Evolutionary conservation across 35 echinoderm and acorn worm species (phyloP), one percentile per base, ranked within the genome.

Genomic region (Patiria miniata): DNA sequence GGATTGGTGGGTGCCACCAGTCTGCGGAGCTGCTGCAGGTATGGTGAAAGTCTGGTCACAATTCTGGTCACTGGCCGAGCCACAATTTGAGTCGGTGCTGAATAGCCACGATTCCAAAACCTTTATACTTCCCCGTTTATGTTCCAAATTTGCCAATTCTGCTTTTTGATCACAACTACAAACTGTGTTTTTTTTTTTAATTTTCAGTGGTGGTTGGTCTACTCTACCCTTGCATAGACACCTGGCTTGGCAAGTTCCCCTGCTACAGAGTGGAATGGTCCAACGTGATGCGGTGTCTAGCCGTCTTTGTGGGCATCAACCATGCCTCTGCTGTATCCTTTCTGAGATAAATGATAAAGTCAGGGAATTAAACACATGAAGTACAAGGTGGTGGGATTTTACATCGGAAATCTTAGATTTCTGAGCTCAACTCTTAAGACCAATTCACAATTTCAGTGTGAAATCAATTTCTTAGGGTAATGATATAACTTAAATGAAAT

Each of bases 291-390:
- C 28, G 96, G 44, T 98, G 96, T 85, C 84, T 98, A 36, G 96
- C 96, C 15, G 96, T 98, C 82, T 98, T 98, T 86, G 96, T 98
- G 8, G 96, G 96, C 52, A 98, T 98, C 79, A 98, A 98, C 84
- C 96, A 98, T 83, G 96, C 96, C 2, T 94, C 88, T 78, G 96
- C 96, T 86, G 96, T 98, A 98, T 98, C 96, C 96, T 94, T 98
- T 80, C 38, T n/a, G 0, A 42, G 30, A 81, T 56, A 79, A 38
- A 86, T 30, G 61, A 15, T 52, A 47, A 28, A 36, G 12, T n/a
- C n/a, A n/a, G n/a, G n/a, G n/a, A n/a, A n/a, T n/a, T n/a, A n/a
- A n/a, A n/a, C n/a, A n/a, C n/a, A n/a, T n/a, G n/a, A n/a, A n/a
- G n/a, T n/a, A n/a, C n/a, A n/a, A n/a, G n/a, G n/a, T n/a, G n/a